Percentiles rank a stretch among this genome's conserved stretches.
Conservation (phyloP, 2,888 invertebrate genomes). For the Hemicrepidius hirtus region DNA sequence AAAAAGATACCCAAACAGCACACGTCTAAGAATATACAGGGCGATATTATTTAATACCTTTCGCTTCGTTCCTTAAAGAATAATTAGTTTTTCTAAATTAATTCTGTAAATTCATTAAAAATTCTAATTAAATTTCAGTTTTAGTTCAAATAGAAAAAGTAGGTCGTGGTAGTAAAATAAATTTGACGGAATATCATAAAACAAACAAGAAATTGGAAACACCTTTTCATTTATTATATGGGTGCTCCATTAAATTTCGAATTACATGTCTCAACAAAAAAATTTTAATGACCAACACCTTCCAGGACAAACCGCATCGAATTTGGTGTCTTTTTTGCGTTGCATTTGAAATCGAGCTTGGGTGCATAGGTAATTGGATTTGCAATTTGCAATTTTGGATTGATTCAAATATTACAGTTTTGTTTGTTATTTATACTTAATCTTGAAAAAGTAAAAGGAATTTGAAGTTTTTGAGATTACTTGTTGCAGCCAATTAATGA, state of each 20-base stretch:
- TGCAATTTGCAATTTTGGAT: not conserved
- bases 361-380: not conserved
- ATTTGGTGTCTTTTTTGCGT: constrained; percentile 8
- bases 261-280: constrained; percentile 12
- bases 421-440: too few relatives aligned
- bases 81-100: too few relatives aligned
- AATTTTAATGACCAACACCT: constrained; percentile 22
- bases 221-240: constrained; percentile 19
- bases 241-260: constrained; percentile 15
- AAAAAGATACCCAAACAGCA: too few relatives aligned
- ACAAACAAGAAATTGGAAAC: constrained; percentile 25
- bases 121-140: not conserved
- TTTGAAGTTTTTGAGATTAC: too few relatives aligned
- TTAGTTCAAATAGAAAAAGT: not conserved
- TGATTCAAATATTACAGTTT: too few relatives aligned
- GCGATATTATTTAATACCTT: too few relatives aligned
- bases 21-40: too few relatives aligned
- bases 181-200: constrained; percentile 18
- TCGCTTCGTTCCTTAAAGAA: too few relatives aligned
- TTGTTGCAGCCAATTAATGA: too few relatives aligned
- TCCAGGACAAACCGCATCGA: constrained; percentile 8
- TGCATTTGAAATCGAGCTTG: constrained; percentile 10
- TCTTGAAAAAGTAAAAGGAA: too few relatives aligned
- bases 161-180: constrained; percentile 16
- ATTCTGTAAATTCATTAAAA: not conserved